Conservation (phyloP, 2,113 vertebrate species). For the Mus pahari region DNA sequence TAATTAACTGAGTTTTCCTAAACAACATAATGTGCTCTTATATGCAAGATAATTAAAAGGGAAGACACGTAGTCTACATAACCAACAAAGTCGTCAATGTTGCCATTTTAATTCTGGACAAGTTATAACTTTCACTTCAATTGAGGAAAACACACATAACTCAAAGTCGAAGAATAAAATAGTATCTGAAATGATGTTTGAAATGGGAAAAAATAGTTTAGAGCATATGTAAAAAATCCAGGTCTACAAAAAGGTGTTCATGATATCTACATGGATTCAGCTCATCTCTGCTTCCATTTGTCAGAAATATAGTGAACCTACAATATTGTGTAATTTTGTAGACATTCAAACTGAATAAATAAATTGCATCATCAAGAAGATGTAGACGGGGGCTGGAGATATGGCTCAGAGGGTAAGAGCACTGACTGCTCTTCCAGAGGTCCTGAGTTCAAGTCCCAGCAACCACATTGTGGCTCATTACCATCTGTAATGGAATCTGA, state of each 20-base stretch:
- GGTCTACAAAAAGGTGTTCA: background rate
- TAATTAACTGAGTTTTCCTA: background rate
- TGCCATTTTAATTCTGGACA: background rate
- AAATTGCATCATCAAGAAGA: background rate
- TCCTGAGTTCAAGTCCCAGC: too few relatives aligned
- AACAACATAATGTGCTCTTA: background rate
- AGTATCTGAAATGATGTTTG: background rate
- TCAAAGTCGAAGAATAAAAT: background rate
- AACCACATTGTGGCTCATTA: too few relatives aligned
- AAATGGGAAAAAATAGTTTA: background rate
- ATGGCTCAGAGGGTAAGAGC: too few relatives aligned
- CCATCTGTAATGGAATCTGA: too few relatives aligned
- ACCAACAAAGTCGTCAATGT: background rate
- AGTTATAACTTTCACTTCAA: background rate
- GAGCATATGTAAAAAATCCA: background rate
- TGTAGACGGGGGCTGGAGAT: too few relatives aligned
- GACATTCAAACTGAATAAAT: background rate
- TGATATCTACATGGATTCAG: background rate
- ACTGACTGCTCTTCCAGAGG: too few relatives aligned
- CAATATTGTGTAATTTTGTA: too few relatives aligned
- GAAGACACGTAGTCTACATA: background rate
- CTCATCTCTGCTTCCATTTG: background rate
- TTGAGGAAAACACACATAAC: background rate
- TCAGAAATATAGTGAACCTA: fast-evolving
- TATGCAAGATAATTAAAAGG: background rate